phyloP scores from a whole-genome alignment of 2,888 invertebrate species.

The Ditylenchus weischeri region DNA sequence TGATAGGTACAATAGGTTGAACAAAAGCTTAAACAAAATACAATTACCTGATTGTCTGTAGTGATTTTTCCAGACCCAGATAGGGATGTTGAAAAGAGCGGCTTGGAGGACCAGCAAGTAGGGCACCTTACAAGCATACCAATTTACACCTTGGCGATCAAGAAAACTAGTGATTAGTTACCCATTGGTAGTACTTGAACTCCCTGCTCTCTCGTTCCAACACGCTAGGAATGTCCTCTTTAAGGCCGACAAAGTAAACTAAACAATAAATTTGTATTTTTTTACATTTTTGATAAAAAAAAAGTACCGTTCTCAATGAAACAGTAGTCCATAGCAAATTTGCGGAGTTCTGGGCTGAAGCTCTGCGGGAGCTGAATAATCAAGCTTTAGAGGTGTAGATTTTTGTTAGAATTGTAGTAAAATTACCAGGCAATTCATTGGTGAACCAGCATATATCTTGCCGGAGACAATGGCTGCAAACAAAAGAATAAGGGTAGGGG shows the following conservation, averaged over 20 bases:
- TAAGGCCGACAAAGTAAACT: slow-evolving; percentile 14
- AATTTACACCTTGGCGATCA: too few species aligned
- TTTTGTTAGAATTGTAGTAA: too few species aligned
- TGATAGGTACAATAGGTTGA: too few species aligned
- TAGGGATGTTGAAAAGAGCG: slow-evolving; percentile 9
- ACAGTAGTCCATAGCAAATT: slow-evolving; percentile 12
- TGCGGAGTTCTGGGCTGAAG: slow-evolving; percentile 7
- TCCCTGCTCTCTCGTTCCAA: slow-evolving; percentile 9
- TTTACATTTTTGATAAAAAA: too few species aligned
- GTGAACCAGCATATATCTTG: slow-evolving; percentile 5
- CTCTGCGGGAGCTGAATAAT: not conserved
- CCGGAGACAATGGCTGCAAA: slow-evolving; percentile 8
- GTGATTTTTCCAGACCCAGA: slow-evolving; percentile 14
- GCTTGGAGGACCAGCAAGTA: slow-evolving; percentile 13
- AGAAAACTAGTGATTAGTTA: too few species aligned
- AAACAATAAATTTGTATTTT: too few species aligned
- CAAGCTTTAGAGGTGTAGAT: not conserved
- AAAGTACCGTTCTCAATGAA: slow-evolving; percentile 8
- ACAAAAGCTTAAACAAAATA: too few species aligned
- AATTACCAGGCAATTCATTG: slow-evolving; percentile 15
- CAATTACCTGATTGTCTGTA: slow-evolving; percentile 9
- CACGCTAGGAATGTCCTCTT: slow-evolving; percentile 9
- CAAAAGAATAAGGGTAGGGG: slow-evolving; percentile 1
- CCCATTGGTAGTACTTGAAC: slow-evolving; percentile 14
- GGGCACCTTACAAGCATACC: not conserved